These are phyloP conservation scores for Peromyscus maniculatus DNA, from an alignment of 2,113 vertebrate species.

Conservation along the genomic window DNA sequence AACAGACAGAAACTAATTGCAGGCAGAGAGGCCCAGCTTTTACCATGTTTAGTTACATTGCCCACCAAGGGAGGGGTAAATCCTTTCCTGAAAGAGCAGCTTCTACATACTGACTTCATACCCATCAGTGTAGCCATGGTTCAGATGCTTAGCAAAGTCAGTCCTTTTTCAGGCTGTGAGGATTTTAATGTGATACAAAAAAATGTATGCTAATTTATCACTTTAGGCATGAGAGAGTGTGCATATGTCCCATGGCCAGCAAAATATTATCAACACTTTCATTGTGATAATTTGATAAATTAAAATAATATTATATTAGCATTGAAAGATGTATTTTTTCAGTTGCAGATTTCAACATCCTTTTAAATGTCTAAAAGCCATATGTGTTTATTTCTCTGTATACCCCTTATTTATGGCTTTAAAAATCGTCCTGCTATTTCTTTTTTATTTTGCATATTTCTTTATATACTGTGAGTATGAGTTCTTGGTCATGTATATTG, in stretches of 20 bases:
- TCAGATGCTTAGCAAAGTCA: background rate
- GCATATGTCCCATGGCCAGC: background rate
- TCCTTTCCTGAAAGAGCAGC: background rate
- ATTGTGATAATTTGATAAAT: slow-evolving; percentile 18
- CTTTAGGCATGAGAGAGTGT: background rate
- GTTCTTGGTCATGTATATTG: background rate
- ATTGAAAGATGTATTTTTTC: background rate
- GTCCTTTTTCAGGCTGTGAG: background rate
- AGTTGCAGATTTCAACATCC: background rate
- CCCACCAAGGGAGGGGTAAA: background rate
- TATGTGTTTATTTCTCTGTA: slow-evolving; percentile 34
- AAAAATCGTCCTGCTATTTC: background rate
- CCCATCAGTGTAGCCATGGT: background rate
- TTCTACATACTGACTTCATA: background rate
- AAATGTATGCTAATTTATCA: background rate
- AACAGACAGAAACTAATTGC: background rate
- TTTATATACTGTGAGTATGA: background rate
- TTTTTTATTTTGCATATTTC: background rate
- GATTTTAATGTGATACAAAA: background rate
- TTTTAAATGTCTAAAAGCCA: background rate
- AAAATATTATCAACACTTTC: background rate
- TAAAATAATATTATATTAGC: background rate
- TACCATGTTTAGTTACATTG: background rate
- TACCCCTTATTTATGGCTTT: background rate
- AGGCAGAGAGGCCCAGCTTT: background rate